Evolutionary conservation across 64 coral and sea anemone genomes (phyloP).

Genomic region (Stichodactyla helianthus): DNA sequence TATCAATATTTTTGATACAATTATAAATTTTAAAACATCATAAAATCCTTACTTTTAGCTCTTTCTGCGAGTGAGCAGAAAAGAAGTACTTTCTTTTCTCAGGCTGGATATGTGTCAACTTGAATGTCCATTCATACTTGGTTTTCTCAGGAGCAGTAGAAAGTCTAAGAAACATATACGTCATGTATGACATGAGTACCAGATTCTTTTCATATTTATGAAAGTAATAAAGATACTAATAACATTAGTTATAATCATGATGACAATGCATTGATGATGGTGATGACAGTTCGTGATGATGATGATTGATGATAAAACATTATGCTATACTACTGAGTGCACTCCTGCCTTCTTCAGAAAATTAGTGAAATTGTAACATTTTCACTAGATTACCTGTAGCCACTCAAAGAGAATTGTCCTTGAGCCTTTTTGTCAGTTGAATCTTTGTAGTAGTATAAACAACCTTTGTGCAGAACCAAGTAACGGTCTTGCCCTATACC

Average conservation of each 20-base stretch:
- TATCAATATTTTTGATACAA: too few species aligned
- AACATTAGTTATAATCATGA: not conserved
- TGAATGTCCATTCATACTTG: slow-evolving; percentile 73
- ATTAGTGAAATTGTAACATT: not conserved
- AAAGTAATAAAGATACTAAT: too few species aligned
- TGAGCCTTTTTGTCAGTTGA: slow-evolving; percentile 47
- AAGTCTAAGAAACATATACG: slow-evolving; percentile 21
- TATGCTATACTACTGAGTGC: too few species aligned
- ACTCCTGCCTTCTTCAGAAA: too few species aligned
- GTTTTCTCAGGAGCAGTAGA: slow-evolving; percentile 73
- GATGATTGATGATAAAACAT: too few species aligned
- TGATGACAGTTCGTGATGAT: too few species aligned
- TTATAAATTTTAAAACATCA: not conserved
- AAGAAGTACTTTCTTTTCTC: slow-evolving; percentile 89
- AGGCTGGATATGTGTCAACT: slow-evolving; percentile 74
- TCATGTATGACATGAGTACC: not conserved
- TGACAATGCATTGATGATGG: too few species aligned
- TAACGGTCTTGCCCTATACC: slow-evolving; percentile 75
- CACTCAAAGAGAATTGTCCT: slow-evolving; percentile 84
- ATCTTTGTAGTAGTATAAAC: slow-evolving; percentile 67
- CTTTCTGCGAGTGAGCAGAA: slow-evolving; percentile 75
- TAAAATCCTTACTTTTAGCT: slow-evolving; percentile 63
- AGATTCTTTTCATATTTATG: not conserved
- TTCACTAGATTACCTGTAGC: slow-evolving; percentile 62
- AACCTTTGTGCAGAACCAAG: slow-evolving; percentile 79